These are phyloP conservation scores for Clivina fossor DNA, from an alignment of 2,888 invertebrate genomes.

Conservation along the genomic window DNA sequence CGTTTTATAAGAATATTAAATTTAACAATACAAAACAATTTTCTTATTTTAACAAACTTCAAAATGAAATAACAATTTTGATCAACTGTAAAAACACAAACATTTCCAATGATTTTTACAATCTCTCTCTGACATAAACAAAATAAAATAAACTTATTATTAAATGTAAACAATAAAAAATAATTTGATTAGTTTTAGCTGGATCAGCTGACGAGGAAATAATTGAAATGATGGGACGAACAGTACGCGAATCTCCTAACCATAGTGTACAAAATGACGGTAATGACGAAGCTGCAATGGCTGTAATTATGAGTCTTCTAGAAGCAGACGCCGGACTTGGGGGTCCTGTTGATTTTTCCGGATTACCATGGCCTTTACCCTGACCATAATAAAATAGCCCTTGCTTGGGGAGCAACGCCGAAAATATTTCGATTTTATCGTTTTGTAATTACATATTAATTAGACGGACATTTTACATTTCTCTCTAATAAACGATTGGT, in stretches of 20 bases:
- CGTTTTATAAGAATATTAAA: too few relatives aligned
- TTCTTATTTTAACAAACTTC: too few relatives aligned
- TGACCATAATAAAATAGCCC: slow-evolving; percentile 53
- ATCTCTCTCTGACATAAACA: too few relatives aligned
- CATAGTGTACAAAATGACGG: slow-evolving; percentile 62
- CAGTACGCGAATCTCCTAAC: slow-evolving; percentile 54
- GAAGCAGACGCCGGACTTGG: slow-evolving; percentile 89
- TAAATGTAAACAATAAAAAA: not conserved
- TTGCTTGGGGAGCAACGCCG: too few relatives aligned
- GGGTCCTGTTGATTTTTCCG: slow-evolving; percentile 83
- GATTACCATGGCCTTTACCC: slow-evolving; percentile 82
- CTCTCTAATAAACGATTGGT: too few relatives aligned
- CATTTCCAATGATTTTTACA: too few relatives aligned
- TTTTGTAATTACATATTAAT: too few relatives aligned
- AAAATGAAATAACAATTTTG: too few relatives aligned
- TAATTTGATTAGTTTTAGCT: slow-evolving; percentile 42
- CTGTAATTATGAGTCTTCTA: slow-evolving; percentile 86
- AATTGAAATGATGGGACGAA: slow-evolving; percentile 61
- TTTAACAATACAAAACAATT: too few relatives aligned
- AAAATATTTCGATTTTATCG: too few relatives aligned
- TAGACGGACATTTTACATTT: too few relatives aligned
- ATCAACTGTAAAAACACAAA: too few relatives aligned
- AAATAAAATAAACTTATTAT: not conserved
- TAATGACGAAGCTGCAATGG: slow-evolving; percentile 89
- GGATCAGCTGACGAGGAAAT: slow-evolving; percentile 55